A percentile compares a stretch with the other conserved stretches of the same genome.
phyloP scores from a whole-genome alignment of 2,888 invertebrate genomes.

The Spilarctia lutea region DNA sequence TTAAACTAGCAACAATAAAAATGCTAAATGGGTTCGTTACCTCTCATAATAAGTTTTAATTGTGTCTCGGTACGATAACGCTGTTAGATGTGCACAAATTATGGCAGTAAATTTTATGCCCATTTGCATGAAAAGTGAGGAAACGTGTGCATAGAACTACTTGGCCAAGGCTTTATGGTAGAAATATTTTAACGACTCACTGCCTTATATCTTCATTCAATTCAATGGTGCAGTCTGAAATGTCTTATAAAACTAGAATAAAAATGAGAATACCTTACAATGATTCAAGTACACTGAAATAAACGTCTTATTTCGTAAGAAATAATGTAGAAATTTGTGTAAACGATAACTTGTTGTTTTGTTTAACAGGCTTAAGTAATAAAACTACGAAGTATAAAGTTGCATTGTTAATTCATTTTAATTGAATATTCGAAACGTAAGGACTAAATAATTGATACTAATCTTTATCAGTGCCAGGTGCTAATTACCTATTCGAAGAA shows the following conservation, averaged over 20 bases:
- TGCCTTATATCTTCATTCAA: constrained; percentile 69
- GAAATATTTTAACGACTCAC: constrained; percentile 77
- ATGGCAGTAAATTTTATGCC: constrained; percentile 63
- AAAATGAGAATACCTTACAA: neutral
- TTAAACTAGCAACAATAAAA: constrained; percentile 47
- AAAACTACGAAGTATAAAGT: neutral
- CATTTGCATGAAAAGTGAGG: constrained; percentile 74
- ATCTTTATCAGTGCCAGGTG: neutral
- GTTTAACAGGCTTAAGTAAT: neutral
- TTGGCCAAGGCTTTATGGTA: constrained; percentile 67
- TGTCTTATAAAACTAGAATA: neutral
- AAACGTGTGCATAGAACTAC: constrained; percentile 58
- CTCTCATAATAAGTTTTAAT: constrained; percentile 66
- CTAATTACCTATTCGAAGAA: neutral
- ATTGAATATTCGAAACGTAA: neutral
- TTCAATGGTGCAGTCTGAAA: constrained; percentile 10
- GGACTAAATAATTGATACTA: neutral
- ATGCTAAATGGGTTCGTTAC: constrained; percentile 44
- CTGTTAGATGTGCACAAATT: constrained; percentile 63
- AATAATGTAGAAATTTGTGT: neutral
- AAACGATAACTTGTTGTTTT: neutral
- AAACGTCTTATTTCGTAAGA: neutral
- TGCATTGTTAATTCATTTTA: neutral
- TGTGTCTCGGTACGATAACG: constrained; percentile 55
- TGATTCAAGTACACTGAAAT: neutral